Evolutionary conservation across 2,113 vertebrate species (phyloP).

Genomic region (Centropristis striata): DNA sequence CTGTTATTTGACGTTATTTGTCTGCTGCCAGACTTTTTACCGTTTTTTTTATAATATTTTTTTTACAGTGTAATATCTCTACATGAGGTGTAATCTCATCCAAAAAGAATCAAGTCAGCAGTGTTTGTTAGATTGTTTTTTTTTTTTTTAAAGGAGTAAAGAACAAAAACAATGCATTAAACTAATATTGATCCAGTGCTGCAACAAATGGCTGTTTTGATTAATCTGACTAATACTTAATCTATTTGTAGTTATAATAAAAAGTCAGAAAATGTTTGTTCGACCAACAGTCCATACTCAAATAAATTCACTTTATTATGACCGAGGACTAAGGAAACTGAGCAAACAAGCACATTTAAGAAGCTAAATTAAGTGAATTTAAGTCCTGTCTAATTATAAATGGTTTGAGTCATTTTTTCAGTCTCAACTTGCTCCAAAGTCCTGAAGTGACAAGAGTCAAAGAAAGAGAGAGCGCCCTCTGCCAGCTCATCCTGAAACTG

Average conservation of each 20-base stretch:
- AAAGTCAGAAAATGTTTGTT: neutral
- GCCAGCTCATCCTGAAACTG: neutral
- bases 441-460: neutral
- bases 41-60: no score
- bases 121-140: no score
- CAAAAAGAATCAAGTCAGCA: neutral
- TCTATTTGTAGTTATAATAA: no score
- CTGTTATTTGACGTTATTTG: no score
- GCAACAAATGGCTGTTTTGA: no score
- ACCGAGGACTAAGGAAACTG: neutral
- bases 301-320: neutral
- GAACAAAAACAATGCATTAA: no score
- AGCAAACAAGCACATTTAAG: no score
- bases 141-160: no score
- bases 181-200: no score
- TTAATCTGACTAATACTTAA: no score
- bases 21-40: no score
- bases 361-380: neutral
- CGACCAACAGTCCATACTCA: neutral
- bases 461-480: conserved; percentile 31
- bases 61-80: neutral
- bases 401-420: no score
- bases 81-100: neutral
- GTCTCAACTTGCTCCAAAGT: neutral
- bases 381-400: neutral